Percentiles rank a stretch among this genome's conserved stretches.
Evolutionary conservation across 2,888 invertebrate genomes (phyloP).

Genomic region (Stenichneumon culpator): DNA sequence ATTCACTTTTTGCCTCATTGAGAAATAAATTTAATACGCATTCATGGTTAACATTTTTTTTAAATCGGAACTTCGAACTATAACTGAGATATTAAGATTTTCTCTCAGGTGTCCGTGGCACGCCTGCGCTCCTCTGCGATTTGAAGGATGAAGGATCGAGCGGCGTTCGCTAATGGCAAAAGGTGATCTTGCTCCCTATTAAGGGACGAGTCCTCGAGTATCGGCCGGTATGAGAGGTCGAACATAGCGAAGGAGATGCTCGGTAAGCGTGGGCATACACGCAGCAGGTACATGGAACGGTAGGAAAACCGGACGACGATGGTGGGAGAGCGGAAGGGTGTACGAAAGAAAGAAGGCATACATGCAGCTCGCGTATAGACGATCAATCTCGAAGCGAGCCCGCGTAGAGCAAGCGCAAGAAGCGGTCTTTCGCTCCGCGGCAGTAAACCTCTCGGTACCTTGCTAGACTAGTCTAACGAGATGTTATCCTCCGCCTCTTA

Average conservation of each 20-base stretch:
- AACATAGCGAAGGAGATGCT: conserved; percentile 24
- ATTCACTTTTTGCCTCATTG: background rate
- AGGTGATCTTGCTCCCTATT: conserved; percentile 59
- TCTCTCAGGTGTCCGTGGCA: background rate
- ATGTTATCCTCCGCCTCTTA: conserved; percentile 72
- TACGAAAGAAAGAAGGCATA: conserved; percentile 56
- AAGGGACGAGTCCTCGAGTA: conserved; percentile 43
- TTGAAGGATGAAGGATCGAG: background rate
- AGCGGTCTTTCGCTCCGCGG: conserved; percentile 59
- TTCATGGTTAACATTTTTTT: background rate
- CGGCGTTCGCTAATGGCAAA: conserved; percentile 8
- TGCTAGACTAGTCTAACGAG: conserved; percentile 81
- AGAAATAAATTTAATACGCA: background rate
- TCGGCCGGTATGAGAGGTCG: conserved; percentile 27
- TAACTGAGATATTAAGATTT: background rate
- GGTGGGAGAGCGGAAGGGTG: conserved; percentile 20
- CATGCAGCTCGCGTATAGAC: conserved; percentile 71
- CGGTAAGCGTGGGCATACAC: conserved; percentile 18
- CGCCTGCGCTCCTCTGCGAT: background rate
- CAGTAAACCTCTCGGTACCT: conserved; percentile 70
- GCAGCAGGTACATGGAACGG: conserved; percentile 45
- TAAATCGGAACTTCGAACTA: background rate
- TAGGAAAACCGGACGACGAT: conserved; percentile 62
- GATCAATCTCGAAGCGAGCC: conserved; percentile 74
- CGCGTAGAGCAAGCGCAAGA: conserved; percentile 68